Evolutionary conservation across 2,888 invertebrate species (phyloP).

Genomic region (Ernsta delagoae): DNA sequence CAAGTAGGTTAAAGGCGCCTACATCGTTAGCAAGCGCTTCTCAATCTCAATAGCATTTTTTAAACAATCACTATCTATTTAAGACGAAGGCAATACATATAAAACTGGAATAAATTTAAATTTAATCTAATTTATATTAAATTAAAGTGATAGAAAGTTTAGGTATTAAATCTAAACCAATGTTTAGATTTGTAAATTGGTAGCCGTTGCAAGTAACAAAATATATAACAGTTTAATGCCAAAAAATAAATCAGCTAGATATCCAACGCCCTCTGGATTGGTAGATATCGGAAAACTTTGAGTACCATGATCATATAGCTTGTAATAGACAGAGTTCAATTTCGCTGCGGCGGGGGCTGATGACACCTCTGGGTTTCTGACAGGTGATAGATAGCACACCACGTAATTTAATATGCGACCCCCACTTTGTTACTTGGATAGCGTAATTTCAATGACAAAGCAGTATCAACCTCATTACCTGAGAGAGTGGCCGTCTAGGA

Average conservation of each 20-base stretch:
- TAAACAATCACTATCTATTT: background rate
- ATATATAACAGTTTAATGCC: too few species aligned
- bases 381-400: constrained; percentile 48
- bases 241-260: background rate
- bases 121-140: too few species aligned
- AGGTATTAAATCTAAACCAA: too few species aligned
- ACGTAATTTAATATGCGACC: constrained; percentile 52
- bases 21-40: constrained; percentile 13
- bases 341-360: constrained; percentile 38
- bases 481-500: constrained; percentile 36
- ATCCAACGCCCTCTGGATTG: background rate
- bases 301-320: constrained; percentile 8
- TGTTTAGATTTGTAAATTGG: too few species aligned
- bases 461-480: constrained; percentile 44
- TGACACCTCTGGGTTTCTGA: constrained; percentile 45
- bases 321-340: constrained; percentile 40
- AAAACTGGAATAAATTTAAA: background rate
- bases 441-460: constrained; percentile 53
- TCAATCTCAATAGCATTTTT: background rate
- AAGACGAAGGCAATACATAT: too few species aligned
- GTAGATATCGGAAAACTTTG: background rate
- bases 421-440: constrained; percentile 51
- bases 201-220: too few species aligned
- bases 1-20: constrained; percentile 29
- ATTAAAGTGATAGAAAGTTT: too few species aligned